phyloP scores from a whole-genome alignment of 1,140 invertebrate genomes.

The Hylyphantes graminicola region DNA sequence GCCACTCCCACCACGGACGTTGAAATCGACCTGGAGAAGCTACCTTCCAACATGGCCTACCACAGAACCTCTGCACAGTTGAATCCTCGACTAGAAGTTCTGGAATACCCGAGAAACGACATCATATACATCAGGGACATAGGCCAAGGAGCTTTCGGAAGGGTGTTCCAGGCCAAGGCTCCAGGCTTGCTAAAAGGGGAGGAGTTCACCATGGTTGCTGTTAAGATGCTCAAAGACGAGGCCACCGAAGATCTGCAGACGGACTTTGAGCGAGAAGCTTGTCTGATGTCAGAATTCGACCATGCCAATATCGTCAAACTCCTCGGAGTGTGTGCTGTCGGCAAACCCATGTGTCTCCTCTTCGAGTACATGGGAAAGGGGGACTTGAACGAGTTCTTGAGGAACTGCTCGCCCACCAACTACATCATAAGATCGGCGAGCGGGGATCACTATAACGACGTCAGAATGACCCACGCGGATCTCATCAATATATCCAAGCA shows the following conservation, averaged over 20 bases:
- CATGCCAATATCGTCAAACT: slow-evolving; percentile 94
- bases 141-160: slow-evolving; percentile 94
- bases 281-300: slow-evolving; percentile 90
- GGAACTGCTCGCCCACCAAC: slow-evolving; percentile 77
- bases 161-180: slow-evolving; percentile 93
- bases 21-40: slow-evolving; percentile 88
- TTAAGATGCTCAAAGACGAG: slow-evolving; percentile 98
- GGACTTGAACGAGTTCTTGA: slow-evolving; percentile 90
- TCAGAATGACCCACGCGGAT: slow-evolving; percentile 78
- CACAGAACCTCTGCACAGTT: slow-evolving; percentile 83
- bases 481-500: slow-evolving; percentile 79
- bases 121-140: slow-evolving; percentile 94
- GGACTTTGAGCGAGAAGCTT: slow-evolving; percentile 95
- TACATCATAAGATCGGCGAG: slow-evolving; percentile 75
- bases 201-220: slow-evolving; percentile 92
- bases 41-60: slow-evolving; percentile 88
- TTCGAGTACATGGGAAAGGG: slow-evolving; percentile 93
- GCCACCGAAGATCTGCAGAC: slow-evolving; percentile 90
- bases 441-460: slow-evolving; percentile 68
- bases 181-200: slow-evolving; percentile 84
- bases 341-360: slow-evolving; percentile 90
- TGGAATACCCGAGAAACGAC: slow-evolving; percentile 95
- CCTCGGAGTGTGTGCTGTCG: slow-evolving; percentile 89
- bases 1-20: slow-evolving; percentile 73
- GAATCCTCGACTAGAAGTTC: slow-evolving; percentile 91